These are phyloP conservation scores for Orthochromis indermauri DNA, from an alignment of 2,113 vertebrate species.

Conservation along the genomic window DNA sequence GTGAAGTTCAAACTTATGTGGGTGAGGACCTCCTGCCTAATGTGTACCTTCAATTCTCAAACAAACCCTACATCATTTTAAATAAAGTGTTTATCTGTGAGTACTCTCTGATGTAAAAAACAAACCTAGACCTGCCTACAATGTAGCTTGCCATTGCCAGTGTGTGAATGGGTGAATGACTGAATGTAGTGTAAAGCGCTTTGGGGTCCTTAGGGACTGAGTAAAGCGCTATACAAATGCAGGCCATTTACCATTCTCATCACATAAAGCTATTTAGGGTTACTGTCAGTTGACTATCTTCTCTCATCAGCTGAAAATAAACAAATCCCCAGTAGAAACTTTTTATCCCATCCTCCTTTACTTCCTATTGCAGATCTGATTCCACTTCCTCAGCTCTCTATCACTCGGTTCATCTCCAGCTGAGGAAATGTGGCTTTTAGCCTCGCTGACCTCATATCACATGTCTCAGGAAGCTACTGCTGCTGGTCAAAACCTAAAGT, in stretches of 20 bases:
- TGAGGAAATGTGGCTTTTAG: neutral
- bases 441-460: neutral
- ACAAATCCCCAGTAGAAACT: neutral
- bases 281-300: neutral
- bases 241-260: no score
- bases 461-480: neutral
- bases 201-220: no score
- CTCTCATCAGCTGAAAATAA: neutral
- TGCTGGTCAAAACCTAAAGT: neutral
- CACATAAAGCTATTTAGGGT: neutral
- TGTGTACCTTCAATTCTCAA: neutral
- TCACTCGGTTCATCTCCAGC: neutral
- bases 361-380: neutral
- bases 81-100: neutral
- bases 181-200: no score
- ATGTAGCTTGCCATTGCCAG: no score
- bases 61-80: neutral
- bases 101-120: neutral
- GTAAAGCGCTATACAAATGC: no score
- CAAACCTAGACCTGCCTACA: neutral
- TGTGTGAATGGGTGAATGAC: no score
- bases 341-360: neutral
- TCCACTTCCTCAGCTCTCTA: neutral
- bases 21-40: neutral
- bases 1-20: neutral